These are phyloP conservation scores for Anhinga rufa DNA, from an alignment of 2,113 vertebrate genomes.

Conservation along the genomic window DNA sequence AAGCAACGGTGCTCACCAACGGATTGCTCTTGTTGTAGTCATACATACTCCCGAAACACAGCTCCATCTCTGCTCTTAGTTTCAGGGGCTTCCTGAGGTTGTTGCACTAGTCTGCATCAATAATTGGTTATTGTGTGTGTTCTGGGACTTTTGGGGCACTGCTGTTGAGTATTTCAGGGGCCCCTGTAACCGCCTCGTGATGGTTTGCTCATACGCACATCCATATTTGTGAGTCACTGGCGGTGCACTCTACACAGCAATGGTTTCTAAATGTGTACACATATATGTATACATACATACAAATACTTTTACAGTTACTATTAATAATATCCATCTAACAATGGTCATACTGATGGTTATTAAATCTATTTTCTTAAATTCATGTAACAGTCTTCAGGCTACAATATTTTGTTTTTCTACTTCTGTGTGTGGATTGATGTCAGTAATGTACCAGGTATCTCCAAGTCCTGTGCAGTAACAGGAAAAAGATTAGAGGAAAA, in stretches of 20 bases:
- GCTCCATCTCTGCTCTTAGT: not conserved
- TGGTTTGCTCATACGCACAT: not conserved
- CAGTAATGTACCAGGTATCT: not conserved
- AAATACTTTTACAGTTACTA: not conserved
- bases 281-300: not conserved
- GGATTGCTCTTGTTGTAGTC: not conserved
- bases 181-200: rapidly evolving
- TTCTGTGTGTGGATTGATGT: not conserved
- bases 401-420: rapidly evolving
- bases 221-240: not conserved
- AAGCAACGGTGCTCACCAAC: not conserved
- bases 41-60: not conserved
- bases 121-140: not conserved
- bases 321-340: not conserved
- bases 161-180: not conserved
- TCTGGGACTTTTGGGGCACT: not conserved
- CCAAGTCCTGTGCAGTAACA: not conserved
- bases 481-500: not conserved
- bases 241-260: not conserved
- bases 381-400: not conserved
- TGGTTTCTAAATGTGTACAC: not conserved
- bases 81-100: not conserved
- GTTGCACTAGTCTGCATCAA: not conserved
- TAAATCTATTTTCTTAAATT: not conserved
- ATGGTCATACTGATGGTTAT: not conserved